phyloP scores from a whole-genome alignment of 2,797 vertebrate species.

The Poeciliopsis infans region DNA sequence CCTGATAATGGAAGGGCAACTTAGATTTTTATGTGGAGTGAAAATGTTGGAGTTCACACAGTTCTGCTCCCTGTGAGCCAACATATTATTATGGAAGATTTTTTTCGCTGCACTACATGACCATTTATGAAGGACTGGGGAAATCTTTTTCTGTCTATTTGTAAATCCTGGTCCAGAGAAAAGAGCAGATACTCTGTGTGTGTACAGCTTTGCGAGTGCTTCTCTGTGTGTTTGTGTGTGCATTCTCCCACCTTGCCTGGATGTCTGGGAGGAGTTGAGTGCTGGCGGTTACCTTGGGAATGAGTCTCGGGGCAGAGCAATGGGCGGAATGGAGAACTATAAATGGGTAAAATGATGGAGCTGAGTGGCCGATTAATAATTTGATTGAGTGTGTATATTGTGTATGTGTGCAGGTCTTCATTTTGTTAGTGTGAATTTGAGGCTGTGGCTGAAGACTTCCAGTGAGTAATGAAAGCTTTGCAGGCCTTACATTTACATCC shows the following conservation, averaged over 20 bases:
- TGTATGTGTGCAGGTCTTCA: conserved; percentile 12
- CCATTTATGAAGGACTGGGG: conserved; percentile 26
- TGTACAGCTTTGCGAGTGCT: conserved; percentile 14
- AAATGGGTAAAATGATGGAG: conserved; percentile 61
- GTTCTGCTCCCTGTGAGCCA: conserved; percentile 24
- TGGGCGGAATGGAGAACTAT: conserved; percentile 44
- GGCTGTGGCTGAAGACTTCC: conserved; percentile 17
- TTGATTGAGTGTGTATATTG: conserved; percentile 56
- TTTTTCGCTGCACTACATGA: conserved; percentile 25
- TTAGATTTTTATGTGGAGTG: conserved; percentile 35
- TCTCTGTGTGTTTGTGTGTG: background rate
- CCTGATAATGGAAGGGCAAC: conserved; percentile 46
- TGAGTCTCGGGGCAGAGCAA: conserved; percentile 58
- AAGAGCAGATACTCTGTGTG: background rate
- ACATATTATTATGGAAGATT: conserved; percentile 33
- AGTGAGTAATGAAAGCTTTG: conserved; percentile 39
- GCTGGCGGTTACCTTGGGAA: conserved; percentile 68
- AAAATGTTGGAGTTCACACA: conserved; percentile 38
- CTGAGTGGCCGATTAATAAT: conserved; percentile 64
- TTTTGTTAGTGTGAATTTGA: conserved; percentile 27
- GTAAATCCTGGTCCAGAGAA: conserved; percentile 40
- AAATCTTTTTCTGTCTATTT: conserved; percentile 18
- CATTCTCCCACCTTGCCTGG: conserved; percentile 61
- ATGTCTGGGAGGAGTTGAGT: conserved; percentile 61
- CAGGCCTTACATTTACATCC: background rate